These are phyloP conservation scores for Merops nubicus DNA, from an alignment of 2,113 vertebrate species.

Conservation along the genomic window DNA sequence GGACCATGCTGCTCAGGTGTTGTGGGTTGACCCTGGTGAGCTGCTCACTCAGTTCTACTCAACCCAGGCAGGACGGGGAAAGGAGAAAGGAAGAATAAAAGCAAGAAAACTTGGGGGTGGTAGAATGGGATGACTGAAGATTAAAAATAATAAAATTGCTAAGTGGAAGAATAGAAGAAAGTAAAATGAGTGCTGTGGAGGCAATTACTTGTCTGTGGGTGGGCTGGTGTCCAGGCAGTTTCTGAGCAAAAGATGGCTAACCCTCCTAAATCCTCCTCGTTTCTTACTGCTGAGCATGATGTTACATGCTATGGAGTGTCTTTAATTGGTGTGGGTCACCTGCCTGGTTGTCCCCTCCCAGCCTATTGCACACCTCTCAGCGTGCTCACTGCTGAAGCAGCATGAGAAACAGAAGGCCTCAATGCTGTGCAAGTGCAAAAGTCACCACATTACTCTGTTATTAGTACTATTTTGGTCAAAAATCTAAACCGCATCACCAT, in stretches of 20 bases:
- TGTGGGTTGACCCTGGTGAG: not conserved
- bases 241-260: not conserved
- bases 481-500: rapidly evolving
- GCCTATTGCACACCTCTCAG: not conserved
- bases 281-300: rapidly evolving
- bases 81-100: not conserved
- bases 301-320: not conserved
- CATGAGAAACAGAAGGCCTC: not conserved
- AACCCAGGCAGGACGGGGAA: too few relatives aligned
- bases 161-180: not conserved
- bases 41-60: not conserved
- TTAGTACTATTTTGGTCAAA: not conserved
- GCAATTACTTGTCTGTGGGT: rapidly evolving
- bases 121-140: not conserved
- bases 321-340: not conserved
- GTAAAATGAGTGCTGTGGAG: not conserved
- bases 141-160: not conserved
- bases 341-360: not conserved
- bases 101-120: not conserved
- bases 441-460: not conserved
- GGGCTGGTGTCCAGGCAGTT: not conserved
- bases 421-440: not conserved
- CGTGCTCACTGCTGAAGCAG: not conserved
- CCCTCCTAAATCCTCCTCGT: rapidly evolving
- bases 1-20: rapidly evolving